Evolutionary conservation across 2,797 vertebrate genomes (phyloP).

Genomic region (Trachurus trachurus): DNA sequence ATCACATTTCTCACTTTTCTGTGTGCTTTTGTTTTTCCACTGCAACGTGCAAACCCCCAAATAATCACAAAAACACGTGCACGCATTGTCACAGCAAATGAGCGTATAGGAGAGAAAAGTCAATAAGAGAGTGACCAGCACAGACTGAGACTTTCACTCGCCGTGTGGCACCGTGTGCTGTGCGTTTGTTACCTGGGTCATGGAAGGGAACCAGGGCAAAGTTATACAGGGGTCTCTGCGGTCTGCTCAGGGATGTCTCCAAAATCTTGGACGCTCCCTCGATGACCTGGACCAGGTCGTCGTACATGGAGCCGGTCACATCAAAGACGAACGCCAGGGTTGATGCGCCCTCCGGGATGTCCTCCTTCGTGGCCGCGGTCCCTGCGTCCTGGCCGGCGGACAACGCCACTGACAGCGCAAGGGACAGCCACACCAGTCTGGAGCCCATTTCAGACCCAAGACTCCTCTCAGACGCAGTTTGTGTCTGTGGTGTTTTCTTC

Average conservation of each 20-base stretch:
- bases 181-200: conserved; percentile 96
- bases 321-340: conserved; percentile 98
- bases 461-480: conserved; percentile 35
- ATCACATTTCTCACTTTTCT: conserved; percentile 81
- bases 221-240: conserved; percentile 93
- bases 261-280: conserved; percentile 98
- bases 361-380: conserved; percentile 66
- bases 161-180: no score
- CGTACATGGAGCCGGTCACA: conserved; percentile 99
- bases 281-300: conserved; percentile 97
- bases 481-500: conserved; percentile 21
- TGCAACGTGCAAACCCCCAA: background rate
- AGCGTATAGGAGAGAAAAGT: background rate
- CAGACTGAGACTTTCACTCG: background rate
- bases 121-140: background rate
- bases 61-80: conserved; percentile 3
- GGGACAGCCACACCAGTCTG: conserved; percentile 61
- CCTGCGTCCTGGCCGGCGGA: conserved; percentile 75
- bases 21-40: conserved; percentile 48
- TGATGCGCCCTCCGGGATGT: conserved; percentile 94
- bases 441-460: conserved; percentile 74
- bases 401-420: conserved; percentile 74
- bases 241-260: conserved; percentile 95
- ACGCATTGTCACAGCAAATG: background rate
- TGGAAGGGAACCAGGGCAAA: conserved; percentile 98